These are phyloP conservation scores for Balearica regulorum DNA, from an alignment of 2,797 vertebrate genomes.

Conservation along the genomic window DNA sequence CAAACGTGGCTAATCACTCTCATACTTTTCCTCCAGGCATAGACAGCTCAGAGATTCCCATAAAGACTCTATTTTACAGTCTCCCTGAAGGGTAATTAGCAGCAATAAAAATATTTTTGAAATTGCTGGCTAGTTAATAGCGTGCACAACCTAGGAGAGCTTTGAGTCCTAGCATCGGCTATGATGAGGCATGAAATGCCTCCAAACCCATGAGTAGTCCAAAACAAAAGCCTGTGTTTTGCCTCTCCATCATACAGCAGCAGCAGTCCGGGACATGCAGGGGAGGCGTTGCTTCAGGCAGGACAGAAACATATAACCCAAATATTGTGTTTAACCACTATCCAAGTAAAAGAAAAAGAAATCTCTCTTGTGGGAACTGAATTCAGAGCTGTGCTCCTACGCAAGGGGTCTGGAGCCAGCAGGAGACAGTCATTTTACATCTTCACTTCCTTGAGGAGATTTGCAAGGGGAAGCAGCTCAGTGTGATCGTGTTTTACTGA, in stretches of 20 bases:
- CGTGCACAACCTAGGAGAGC: neutral
- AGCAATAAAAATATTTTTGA: slow-evolving; percentile 27
- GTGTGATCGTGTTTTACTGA: neutral
- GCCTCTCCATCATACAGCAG: neutral
- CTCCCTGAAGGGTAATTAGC: slow-evolving; percentile 32
- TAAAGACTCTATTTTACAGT: slow-evolving; percentile 17
- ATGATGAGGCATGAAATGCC: neutral
- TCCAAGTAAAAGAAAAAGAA: neutral
- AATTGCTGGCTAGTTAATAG: slow-evolving; percentile 10
- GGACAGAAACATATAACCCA: neutral
- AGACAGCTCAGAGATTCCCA: neutral
- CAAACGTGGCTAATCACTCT: neutral
- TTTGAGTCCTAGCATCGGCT: neutral
- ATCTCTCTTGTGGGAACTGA: neutral
- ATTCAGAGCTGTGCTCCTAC: neutral
- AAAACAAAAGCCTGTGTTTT: slow-evolving; percentile 6
- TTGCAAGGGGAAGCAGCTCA: neutral
- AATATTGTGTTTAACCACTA: neutral
- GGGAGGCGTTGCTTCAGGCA: neutral
- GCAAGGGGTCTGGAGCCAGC: neutral
- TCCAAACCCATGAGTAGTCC: neutral
- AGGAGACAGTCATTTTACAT: neutral
- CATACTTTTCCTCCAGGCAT: neutral
- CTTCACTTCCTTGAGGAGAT: neutral
- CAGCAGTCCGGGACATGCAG: neutral